Conservation (phyloP, 2,888 invertebrate genomes). For the Phyllotreta striolata region DNA sequence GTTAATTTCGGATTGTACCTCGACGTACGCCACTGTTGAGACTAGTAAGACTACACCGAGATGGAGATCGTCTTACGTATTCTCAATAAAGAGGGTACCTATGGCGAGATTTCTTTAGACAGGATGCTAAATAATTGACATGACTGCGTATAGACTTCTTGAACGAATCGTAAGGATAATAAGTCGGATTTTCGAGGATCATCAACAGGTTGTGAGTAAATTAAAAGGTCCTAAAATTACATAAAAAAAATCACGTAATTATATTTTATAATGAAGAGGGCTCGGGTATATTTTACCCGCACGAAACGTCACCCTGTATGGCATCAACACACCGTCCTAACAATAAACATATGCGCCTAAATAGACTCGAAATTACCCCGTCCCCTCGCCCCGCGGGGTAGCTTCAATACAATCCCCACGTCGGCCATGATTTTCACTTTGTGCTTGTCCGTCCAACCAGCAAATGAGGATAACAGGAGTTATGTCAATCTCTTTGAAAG, state of each 20-base stretch:
- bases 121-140: slow-evolving; percentile 45
- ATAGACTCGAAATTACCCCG: slow-evolving; percentile 52
- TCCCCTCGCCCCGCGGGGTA: slow-evolving; percentile 44
- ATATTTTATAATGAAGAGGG: background rate
- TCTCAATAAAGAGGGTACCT: slow-evolving; percentile 40
- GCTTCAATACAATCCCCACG: slow-evolving; percentile 44
- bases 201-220: too few species aligned
- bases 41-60: slow-evolving; percentile 45
- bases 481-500: slow-evolving; percentile 61
- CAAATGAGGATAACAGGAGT: slow-evolving; percentile 63
- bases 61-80: slow-evolving; percentile 46
- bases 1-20: background rate
- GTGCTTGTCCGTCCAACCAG: slow-evolving; percentile 56
- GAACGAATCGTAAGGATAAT: slow-evolving; percentile 37
- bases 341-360: slow-evolving; percentile 51
- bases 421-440: slow-evolving; percentile 53
- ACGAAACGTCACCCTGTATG: slow-evolving; percentile 14
- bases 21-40: background rate
- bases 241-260: too few species aligned
- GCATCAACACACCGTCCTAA: slow-evolving; percentile 15
- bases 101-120: slow-evolving; percentile 31
- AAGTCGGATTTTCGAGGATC: slow-evolving; percentile 24
- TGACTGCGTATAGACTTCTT: slow-evolving; percentile 41
- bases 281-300: slow-evolving; percentile 2
- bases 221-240: background rate